A percentile compares a stretch with the other conserved stretches of the same genome.
These are phyloP conservation scores for Protaetia brevitarsis DNA, from an alignment of 1,140 invertebrate species.

Conservation along the genomic window DNA sequence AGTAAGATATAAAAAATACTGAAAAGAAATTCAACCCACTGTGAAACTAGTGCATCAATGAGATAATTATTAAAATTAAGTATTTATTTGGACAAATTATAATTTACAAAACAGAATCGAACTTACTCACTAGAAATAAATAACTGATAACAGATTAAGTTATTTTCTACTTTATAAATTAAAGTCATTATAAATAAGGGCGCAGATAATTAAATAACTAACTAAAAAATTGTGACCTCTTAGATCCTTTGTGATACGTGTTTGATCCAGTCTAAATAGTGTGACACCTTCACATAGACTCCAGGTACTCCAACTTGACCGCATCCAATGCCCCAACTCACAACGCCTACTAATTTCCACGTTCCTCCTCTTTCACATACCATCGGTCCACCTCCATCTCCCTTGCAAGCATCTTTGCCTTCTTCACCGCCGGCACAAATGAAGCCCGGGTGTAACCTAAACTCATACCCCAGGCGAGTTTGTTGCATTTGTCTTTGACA, in stretches of 20 bases:
- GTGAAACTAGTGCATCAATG: no score
- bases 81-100: no score
- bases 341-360: conserved; percentile 83
- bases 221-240: not conserved
- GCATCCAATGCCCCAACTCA: conserved; percentile 89
- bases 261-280: conserved; percentile 84
- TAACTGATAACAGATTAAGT: no score
- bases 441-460: conserved; percentile 82
- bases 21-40: no score
- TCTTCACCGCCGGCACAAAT: conserved; percentile 89
- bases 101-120: no score
- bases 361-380: conserved; percentile 83
- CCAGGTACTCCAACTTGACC: conserved; percentile 85
- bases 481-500: conserved; percentile 78
- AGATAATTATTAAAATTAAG: no score
- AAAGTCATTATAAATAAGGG: no score
- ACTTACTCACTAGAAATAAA: no score
- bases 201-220: no score
- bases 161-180: no score
- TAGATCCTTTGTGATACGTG: conserved; percentile 63
- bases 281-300: conserved; percentile 81
- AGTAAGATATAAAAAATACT: no score
- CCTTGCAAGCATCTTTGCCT: conserved; percentile 88
- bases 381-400: conserved; percentile 88
- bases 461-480: conserved; percentile 79